Evolutionary conservation across 2,113 vertebrate species (phyloP), one percentile per base, ranked within the genome.

Genomic region (Nerophis lumbriciformis): DNA sequence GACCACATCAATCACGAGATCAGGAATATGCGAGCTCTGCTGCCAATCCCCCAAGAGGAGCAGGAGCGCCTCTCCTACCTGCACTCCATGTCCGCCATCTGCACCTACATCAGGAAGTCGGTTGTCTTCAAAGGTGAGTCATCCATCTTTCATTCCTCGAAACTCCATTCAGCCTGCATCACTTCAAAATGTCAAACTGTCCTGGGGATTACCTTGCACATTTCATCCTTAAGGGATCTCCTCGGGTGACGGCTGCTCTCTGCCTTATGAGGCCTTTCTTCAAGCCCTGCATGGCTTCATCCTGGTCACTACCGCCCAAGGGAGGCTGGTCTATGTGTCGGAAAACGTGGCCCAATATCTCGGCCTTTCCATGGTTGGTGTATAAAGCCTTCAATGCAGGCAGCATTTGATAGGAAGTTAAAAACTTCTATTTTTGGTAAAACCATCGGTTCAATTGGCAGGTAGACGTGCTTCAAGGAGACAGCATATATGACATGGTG

Each of bases 1-100:
- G 94, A 94, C 80, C 92, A 91, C 71, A 94, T 95, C 75, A 94
- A 94, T 0, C 61, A 7, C 0, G 93, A 95, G 82, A 91, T 95
- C 80, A 88, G 89, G 75, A 89, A 68, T 0, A 85, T 95, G 88
- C 89, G 92, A 1, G 69, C 87, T 10, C 88, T 95, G 57, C 68
- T 95, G 59, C 94, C 94, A 73, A 88, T 93, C 65, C 65, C 73
- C 0, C 38, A 59, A 0, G 83, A 72, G 57, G 92, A 94, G 47
- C 92, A 90, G 67, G 92, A 93, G 56, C 88, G 90, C 0, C 92
- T 95, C 19, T 94, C 92, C 6, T 94, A 95, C 80, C 91, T 95
- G 9, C 93, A 90, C 84, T 92, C 91, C 73, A 95, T 95, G 94
- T 85, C 92, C 0, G 73, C 92, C 67, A 91, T 93, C 79, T 93